A percentile compares a stretch with the other conserved stretches of the same genome.
These are phyloP conservation scores for Tetraneura akinire DNA, from an alignment of 1,140 invertebrate genomes.

Conservation along the genomic window DNA sequence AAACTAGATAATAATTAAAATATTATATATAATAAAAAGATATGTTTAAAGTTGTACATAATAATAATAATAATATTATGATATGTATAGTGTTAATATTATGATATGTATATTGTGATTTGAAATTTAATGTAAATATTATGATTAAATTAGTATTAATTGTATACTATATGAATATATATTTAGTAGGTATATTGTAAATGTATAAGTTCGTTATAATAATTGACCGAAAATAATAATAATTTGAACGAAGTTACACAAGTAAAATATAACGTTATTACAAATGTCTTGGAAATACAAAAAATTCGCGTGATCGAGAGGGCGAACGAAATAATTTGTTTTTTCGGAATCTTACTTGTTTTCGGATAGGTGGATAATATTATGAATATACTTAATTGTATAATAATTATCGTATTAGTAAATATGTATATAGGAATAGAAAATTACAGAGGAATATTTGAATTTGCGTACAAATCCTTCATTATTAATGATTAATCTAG, in stretches of 20 bases:
- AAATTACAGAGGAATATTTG: slow-evolving; percentile 39
- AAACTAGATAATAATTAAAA: slow-evolving; percentile 42
- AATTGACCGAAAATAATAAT: slow-evolving; percentile 31
- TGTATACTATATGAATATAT: not conserved
- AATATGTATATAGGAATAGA: slow-evolving; percentile 50
- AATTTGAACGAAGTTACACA: not conserved
- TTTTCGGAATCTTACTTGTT: slow-evolving; percentile 18
- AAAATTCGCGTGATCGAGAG: not conserved
- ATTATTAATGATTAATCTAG: slow-evolving; percentile 68
- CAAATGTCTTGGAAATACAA: not conserved
- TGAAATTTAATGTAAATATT: slow-evolving; percentile 1
- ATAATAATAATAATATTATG: not conserved
- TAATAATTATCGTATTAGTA: too few species aligned
- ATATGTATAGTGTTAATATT: slow-evolving; percentile 24
- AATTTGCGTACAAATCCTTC: slow-evolving; percentile 27
- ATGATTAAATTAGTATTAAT: slow-evolving; percentile 20
- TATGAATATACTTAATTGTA: not conserved
- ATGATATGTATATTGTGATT: slow-evolving; percentile 34
- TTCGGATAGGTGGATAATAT: slow-evolving; percentile 17
- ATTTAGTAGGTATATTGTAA: too few species aligned
- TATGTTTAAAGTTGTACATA: slow-evolving; percentile 44
- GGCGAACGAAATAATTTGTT: slow-evolving; percentile 4
- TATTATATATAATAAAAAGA: slow-evolving; percentile 42
- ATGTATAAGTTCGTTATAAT: slow-evolving; percentile 4
- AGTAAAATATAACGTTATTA: too few species aligned